Base-by-base conservation (phyloP, 1,140 invertebrate genomes). In the Meloidogyne exigua region DNA sequence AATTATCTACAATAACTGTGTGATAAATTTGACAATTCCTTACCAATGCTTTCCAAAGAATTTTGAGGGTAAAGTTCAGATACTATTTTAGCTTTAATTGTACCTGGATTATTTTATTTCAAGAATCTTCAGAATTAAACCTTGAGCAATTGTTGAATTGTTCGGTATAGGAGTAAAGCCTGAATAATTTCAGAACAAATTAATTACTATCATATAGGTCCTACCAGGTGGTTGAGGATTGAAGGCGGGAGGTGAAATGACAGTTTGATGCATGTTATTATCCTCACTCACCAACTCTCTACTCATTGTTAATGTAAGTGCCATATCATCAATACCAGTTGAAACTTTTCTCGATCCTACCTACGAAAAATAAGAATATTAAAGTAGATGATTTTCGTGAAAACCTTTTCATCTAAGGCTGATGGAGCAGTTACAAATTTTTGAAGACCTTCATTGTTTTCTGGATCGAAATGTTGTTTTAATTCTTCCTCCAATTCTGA, bases 401-500 rank as follows among this genome's bases (percentile, higher is more conserved):
- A 25, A 23, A 63, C 71, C 71, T 73, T 23, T 5, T 18, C 28
- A 3, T 32, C 28, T 13, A 67, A 42, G 7, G 21, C 7, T 67
- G 66, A 36, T 39, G 76, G 63, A 11, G 65, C 76, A 5, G 77
- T 72, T 28, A 78, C 76, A 57, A 79, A 77, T 18, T 25, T 44
- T 62, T 26, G 13, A 18, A n/a, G 15, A 36, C n/a, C 25, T 1
- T 18, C 18, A 49, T n/a, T 62, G n/a, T 10, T 72, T n/a, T 72
- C 36, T 2, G n/a, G 32, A 13, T 72, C 70, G 7, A 42, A 28
- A 18, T 32, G 66, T 21, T 75, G 70, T 70, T 62, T 23, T 11
- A 80, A 36, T 72, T 80, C 78, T 42, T 78, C 77, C n/a, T 80
- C 78, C 32, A 80, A 57, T 15, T 80, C 78, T 1, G 69, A 62